Evolutionary conservation across 1,140 invertebrate genomes (phyloP).

Genomic region (Drosophila dunni): DNA sequence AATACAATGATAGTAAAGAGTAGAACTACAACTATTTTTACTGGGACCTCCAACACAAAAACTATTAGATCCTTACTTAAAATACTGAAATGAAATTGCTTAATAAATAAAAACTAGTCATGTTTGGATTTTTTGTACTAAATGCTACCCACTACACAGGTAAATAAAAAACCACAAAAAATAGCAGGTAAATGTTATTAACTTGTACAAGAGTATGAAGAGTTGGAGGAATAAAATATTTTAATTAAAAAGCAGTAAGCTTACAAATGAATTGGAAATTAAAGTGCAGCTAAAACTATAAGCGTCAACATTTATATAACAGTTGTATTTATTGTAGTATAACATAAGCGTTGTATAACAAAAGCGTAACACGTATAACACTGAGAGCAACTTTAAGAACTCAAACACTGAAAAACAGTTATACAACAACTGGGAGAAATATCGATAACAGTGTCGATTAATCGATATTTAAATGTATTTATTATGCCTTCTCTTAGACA

Average conservation of each 20-base stretch:
- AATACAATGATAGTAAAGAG: conserved; percentile 47
- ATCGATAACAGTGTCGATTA: no score
- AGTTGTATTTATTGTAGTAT: neutral
- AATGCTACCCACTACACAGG: conserved; percentile 17
- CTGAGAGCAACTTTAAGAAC: neutral
- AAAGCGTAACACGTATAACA: conserved; percentile 6
- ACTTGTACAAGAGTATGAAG: neutral
- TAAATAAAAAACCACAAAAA: neutral
- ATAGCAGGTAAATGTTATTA: neutral
- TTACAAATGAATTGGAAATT: neutral
- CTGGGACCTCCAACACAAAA: conserved; percentile 18
- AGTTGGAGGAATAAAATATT: neutral
- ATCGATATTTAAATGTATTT: no score
- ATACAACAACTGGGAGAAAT: neutral
- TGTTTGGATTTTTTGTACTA: conserved; percentile 5
- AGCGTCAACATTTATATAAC: conserved; percentile 14
- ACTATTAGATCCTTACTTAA: conserved; percentile 13
- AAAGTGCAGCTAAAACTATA: conserved; percentile 9
- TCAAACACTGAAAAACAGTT: conserved; percentile 5
- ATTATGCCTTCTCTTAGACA: no score
- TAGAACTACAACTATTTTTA: conserved; percentile 48
- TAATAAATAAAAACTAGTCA: conserved; percentile 3
- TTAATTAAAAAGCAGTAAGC: neutral
- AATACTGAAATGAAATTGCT: neutral
- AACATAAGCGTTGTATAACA: neutral